Evolutionary conservation across 2,113 vertebrate species (phyloP).

Genomic region (Trichomycterus rosablanca): DNA sequence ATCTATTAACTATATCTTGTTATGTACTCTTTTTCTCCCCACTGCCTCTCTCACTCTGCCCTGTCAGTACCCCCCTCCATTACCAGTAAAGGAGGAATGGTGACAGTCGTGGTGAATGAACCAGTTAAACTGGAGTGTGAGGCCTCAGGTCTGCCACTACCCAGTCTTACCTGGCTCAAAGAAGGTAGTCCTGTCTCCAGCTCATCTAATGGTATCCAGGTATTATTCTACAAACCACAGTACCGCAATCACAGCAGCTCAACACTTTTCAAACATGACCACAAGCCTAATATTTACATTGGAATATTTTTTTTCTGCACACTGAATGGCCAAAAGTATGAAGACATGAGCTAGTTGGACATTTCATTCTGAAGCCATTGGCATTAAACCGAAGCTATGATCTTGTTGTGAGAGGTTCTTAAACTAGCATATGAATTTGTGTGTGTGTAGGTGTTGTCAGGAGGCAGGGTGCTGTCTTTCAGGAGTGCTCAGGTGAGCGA

Average conservation of each 20-base stretch:
- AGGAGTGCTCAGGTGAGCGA: slow-evolving; percentile 83
- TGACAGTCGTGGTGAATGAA: slow-evolving; percentile 86
- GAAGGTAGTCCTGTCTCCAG: slow-evolving; percentile 90
- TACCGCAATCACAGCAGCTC: slow-evolving; percentile 46
- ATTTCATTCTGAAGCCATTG: too few relatives aligned
- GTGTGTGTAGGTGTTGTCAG: slow-evolving; percentile 75
- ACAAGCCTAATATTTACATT: too few relatives aligned
- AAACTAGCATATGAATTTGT: too few relatives aligned
- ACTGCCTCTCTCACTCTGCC: neutral
- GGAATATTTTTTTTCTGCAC: too few relatives aligned
- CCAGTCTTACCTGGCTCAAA: slow-evolving; percentile 92
- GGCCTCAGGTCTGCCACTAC: slow-evolving; percentile 83
- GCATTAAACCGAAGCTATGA: too few relatives aligned
- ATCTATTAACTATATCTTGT: too few relatives aligned
- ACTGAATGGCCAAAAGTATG: too few relatives aligned
- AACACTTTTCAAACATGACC: neutral
- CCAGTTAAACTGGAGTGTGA: slow-evolving; percentile 82
- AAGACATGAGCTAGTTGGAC: too few relatives aligned
- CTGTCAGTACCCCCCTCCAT: slow-evolving; percentile 82
- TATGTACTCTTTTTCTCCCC: neutral
- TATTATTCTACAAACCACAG: neutral
- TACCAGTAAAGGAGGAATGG: slow-evolving; percentile 71
- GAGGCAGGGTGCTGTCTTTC: slow-evolving; percentile 77
- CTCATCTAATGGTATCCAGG: slow-evolving; percentile 82
- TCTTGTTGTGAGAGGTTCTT: too few relatives aligned